A percentile compares a stretch with the other conserved stretches of the same genome.
These are phyloP conservation scores for Oostethus manadensis DNA, from an alignment of 2,113 vertebrate species.

Conservation along the genomic window DNA sequence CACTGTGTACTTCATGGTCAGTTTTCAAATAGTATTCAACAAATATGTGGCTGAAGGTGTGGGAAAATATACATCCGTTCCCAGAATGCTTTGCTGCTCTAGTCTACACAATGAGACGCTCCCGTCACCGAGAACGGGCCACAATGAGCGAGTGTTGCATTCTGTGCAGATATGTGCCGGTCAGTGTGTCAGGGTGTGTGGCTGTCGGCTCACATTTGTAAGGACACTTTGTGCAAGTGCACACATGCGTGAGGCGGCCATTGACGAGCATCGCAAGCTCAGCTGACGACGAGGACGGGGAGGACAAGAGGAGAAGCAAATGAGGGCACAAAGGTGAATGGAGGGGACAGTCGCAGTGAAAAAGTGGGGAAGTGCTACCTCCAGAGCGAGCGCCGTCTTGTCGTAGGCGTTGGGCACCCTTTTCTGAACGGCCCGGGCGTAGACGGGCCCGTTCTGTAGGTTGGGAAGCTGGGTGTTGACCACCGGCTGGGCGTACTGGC, in stretches of 20 bases:
- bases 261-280: constrained; percentile 36
- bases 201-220: constrained; percentile 31
- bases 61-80: background rate
- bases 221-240: constrained; percentile 35
- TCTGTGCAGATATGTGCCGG: constrained; percentile 3
- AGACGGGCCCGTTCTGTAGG: constrained; percentile 96
- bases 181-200: background rate
- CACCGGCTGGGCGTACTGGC: constrained; percentile 92
- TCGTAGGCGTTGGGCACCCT: constrained; percentile 99
- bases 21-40: too few relatives aligned
- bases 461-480: constrained; percentile 89
- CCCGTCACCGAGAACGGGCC: background rate
- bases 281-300: constrained; percentile 2
- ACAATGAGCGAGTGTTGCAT: constrained; percentile 4
- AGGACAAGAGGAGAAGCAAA: background rate
- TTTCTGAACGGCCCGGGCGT: constrained; percentile 95
- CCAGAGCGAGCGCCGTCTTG: constrained; percentile 98
- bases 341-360: background rate
- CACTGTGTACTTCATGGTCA: too few relatives aligned
- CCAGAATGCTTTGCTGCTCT: background rate
- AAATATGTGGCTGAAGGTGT: too few relatives aligned
- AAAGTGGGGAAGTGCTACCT: constrained; percentile 72
- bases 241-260: constrained; percentile 44
- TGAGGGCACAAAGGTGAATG: constrained; percentile 9
- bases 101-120: background rate